Conservation (phyloP, 2,888 invertebrate genomes). For the Mythimna albipuncta region DNA sequence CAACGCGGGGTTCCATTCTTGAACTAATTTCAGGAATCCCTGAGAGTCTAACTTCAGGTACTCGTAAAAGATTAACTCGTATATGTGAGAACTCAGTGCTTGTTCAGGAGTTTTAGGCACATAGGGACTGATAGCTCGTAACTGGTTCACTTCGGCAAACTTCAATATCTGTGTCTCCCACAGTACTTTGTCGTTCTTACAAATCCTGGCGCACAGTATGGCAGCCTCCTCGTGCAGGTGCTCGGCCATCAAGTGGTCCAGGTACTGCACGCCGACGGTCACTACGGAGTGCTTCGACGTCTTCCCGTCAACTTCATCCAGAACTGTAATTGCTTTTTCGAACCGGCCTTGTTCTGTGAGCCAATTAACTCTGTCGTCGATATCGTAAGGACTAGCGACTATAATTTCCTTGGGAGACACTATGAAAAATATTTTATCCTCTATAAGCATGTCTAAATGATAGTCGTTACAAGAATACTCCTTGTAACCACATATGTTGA, state of each 20-base stretch:
- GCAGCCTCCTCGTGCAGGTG: slow-evolving; percentile 96
- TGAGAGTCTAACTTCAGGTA: slow-evolving; percentile 95
- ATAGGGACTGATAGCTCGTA: slow-evolving; percentile 95
- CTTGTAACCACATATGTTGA: slow-evolving; percentile 94
- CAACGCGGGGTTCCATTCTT: slow-evolving; percentile 96
- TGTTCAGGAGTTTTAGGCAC: slow-evolving; percentile 94
- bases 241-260: slow-evolving; percentile 94
- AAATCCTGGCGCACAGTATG: slow-evolving; percentile 95
- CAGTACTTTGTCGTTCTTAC: slow-evolving; percentile 94
- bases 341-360: slow-evolving; percentile 94
- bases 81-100: slow-evolving; percentile 95
- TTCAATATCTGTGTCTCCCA: slow-evolving; percentile 98
- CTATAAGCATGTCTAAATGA: slow-evolving; percentile 96
- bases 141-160: slow-evolving; percentile 95
- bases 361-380: slow-evolving; percentile 98
- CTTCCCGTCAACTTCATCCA: slow-evolving; percentile 92
- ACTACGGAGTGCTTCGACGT: slow-evolving; percentile 85
- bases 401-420: slow-evolving; percentile 98
- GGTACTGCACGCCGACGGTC: slow-evolving; percentile 91
- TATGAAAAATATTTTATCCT: slow-evolving; percentile 97
- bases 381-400: slow-evolving; percentile 96
- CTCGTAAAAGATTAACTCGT: slow-evolving; percentile 98
- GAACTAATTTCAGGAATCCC: slow-evolving; percentile 95
- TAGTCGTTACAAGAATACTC: slow-evolving; percentile 98
- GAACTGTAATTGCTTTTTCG: slow-evolving; percentile 96